These are phyloP conservation scores for Rhynchotus rufescens DNA, from an alignment of 2,797 vertebrate species.

Conservation along the genomic window DNA sequence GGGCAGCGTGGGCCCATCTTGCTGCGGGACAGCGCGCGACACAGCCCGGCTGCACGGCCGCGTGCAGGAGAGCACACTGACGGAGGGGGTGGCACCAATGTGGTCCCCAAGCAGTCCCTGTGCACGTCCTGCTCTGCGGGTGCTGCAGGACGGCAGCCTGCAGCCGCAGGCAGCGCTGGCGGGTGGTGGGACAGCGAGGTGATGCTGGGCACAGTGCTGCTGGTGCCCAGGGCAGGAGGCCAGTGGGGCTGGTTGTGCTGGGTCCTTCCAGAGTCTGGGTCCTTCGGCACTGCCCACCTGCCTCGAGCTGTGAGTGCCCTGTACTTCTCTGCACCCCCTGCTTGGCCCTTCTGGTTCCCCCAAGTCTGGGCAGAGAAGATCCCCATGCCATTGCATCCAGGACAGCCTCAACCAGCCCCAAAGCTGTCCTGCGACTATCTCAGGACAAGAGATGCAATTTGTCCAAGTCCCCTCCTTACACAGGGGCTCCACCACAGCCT, in stretches of 20 bases:
- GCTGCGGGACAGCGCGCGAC: background rate
- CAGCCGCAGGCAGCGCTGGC: too few species aligned
- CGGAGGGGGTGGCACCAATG: too few species aligned
- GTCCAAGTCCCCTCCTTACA: background rate
- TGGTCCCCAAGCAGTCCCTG: background rate
- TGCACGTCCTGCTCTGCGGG: background rate
- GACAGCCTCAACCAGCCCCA: background rate
- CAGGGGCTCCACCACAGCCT: background rate
- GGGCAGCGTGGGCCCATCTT: background rate
- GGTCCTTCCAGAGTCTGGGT: background rate
- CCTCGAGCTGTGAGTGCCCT: background rate
- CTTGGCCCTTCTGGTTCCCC: background rate
- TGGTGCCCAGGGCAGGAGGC: too few species aligned
- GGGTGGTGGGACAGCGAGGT: background rate
- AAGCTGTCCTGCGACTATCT: background rate
- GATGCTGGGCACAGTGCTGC: background rate
- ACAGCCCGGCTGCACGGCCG: background rate
- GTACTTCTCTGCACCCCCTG: too few species aligned
- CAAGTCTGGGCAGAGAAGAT: background rate
- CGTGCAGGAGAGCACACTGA: background rate
- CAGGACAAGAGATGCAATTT: background rate
- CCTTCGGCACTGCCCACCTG: background rate
- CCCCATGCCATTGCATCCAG: background rate
- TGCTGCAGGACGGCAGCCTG: background rate
- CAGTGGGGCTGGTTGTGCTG: too few species aligned